These are phyloP conservation scores for Catostomus latipinnis DNA, from an alignment of 2,797 vertebrate species.

Conservation along the genomic window DNA sequence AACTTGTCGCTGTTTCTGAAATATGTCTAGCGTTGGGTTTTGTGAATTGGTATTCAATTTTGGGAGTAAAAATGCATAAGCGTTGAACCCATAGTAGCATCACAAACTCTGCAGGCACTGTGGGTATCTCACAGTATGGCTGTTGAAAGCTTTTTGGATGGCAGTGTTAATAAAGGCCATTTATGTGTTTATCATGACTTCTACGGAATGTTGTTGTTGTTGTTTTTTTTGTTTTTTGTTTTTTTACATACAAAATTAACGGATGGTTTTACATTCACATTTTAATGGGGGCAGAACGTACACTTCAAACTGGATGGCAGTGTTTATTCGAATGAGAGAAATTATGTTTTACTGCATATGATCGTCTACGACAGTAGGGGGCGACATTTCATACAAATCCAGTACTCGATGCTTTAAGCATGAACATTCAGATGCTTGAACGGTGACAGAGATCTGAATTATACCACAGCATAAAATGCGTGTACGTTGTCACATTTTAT, in stretches of 20 bases:
- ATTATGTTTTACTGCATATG: background rate
- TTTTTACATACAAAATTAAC: too few species aligned
- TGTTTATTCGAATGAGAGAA: background rate
- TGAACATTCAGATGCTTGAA: background rate
- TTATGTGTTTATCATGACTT: constrained; percentile 36
- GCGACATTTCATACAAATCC: background rate
- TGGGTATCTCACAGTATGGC: constrained; percentile 63
- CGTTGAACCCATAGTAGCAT: background rate
- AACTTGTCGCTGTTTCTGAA: constrained; percentile 12
- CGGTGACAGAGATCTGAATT: background rate
- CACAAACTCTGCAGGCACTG: constrained; percentile 35
- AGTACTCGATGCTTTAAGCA: background rate
- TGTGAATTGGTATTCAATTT: constrained; percentile 44
- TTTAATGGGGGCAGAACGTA: background rate
- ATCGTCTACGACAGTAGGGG: constrained; percentile 8
- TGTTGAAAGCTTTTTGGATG: constrained; percentile 44
- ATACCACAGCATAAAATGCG: background rate
- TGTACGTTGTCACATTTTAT: background rate
- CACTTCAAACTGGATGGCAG: background rate
- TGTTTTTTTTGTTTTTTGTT: too few species aligned
- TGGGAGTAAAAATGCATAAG: background rate
- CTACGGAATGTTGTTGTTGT: background rate
- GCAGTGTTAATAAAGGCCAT: constrained; percentile 59
- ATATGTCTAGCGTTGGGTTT: constrained; percentile 34
- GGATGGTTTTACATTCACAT: background rate